Base-by-base conservation (phyloP, 2,797 vertebrate species). In the Etheostoma perlongum region DNA sequence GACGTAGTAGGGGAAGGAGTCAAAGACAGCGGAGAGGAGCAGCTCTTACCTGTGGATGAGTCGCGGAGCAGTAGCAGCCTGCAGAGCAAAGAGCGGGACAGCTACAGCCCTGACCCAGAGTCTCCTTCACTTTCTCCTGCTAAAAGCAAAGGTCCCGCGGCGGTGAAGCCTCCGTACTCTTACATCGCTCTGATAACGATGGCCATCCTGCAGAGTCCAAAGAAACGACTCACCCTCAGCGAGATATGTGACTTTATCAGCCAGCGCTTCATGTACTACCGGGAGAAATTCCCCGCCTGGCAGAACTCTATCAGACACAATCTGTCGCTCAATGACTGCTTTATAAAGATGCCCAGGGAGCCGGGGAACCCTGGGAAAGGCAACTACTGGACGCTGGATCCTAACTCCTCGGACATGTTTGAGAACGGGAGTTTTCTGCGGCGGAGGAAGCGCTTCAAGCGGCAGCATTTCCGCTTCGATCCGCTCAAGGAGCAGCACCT, bases 191-290 rank as follows among this genome's bases (percentile, higher is more conserved):
- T 98, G 80, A 97, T 98, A 84, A 96, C 97, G 12, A 97, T 97
- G 97, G 95, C 97, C 68, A 97, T 98, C 21, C 92, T 97, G 70
- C 96, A 97, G 91, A 97, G 96, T 62, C 96, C 96, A 0, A 96
- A 94, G 88, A 95, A 96, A 77, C 94, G 95, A 3, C 95, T 97
- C 59, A 97, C 97, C 6, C 96, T 97, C 72, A 95, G 97, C 74
- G 96, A 96, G 86, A 97, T 98, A 74, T 97, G 97, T 74, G 96
- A 97, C 92, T 97, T 98, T 54, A 97, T 97, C 95, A 96, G 96
- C 90, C 92, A 93, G 21, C 96, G 96, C 79, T 98, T 97, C 83
- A 92, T 86, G 2, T 97, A 97, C 62, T 98, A 97, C 89, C 91
- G 95, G 76, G 95, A 95, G 86, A 96, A 95, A 58, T 97, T 96